phyloP scores from a whole-genome alignment of 92 coral and sea anemone species.

The Palythoa heliodiscus region DNA sequence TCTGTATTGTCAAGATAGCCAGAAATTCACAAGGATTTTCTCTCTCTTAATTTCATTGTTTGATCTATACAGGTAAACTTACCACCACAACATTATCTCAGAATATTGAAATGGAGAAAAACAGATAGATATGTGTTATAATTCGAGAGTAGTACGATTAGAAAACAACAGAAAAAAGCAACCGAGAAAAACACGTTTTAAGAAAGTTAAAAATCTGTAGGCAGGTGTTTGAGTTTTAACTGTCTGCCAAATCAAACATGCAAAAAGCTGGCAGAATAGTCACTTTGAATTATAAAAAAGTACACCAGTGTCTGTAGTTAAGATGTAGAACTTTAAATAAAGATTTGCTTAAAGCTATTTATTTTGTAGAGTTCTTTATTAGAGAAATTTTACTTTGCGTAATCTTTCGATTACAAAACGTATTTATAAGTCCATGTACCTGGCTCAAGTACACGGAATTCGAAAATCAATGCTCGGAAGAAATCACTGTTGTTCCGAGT shows the following conservation, averaged over 20 bases:
- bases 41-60: background rate
- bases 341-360: background rate
- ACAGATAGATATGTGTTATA: background rate
- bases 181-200: too few species aligned
- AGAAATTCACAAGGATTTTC: background rate
- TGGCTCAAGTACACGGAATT: background rate
- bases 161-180: too few species aligned
- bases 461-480: background rate
- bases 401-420: too few species aligned
- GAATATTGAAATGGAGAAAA: slow-evolving; percentile 2
- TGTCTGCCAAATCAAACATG: too few species aligned
- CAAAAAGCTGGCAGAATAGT: background rate
- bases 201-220: too few species aligned
- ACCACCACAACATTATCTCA: background rate
- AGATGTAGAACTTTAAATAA: background rate
- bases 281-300: background rate
- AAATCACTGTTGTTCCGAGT: background rate
- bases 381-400: background rate
- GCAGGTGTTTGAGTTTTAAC: too few species aligned
- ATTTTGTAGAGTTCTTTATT: background rate
- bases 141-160: too few species aligned
- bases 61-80: background rate
- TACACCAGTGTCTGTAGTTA: background rate
- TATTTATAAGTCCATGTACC: background rate
- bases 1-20: background rate